These are phyloP conservation scores for Ectobius pallidus DNA, from an alignment of 2,888 invertebrate species.

Conservation along the genomic window DNA sequence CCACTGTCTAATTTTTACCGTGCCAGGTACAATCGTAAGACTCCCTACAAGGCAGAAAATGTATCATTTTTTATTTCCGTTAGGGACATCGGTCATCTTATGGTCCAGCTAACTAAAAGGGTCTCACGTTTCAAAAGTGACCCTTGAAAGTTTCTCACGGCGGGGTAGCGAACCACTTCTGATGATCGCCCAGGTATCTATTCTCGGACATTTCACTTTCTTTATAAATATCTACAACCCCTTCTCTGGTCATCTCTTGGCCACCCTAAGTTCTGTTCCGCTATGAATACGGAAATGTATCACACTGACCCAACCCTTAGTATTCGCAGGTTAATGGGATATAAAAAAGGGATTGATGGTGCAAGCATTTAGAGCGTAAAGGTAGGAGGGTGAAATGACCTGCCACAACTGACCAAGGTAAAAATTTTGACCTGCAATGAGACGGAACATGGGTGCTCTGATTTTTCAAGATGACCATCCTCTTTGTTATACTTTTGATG, in stretches of 20 bases:
- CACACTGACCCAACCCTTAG: not conserved
- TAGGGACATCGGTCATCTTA: slow-evolving; percentile 21
- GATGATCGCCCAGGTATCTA: not conserved
- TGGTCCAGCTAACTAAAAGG: slow-evolving; percentile 15
- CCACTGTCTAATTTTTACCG: no score
- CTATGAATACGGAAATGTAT: not conserved
- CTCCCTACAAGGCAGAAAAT: no score
- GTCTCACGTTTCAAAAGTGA: not conserved
- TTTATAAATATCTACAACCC: not conserved
- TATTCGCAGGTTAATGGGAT: not conserved
- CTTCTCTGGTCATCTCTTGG: not conserved
- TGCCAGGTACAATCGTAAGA: no score
- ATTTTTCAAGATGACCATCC: no score
- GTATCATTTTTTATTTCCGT: no score
- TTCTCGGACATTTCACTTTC: not conserved
- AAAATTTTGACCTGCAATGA: no score
- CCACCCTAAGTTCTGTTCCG: not conserved
- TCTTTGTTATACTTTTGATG: not conserved
- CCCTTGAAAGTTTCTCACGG: not conserved
- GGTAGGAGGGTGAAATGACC: not conserved
- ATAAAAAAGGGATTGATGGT: not conserved
- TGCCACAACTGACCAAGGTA: not conserved
- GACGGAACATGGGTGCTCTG: no score
- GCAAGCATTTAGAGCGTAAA: not conserved
- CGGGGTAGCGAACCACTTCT: not conserved